A percentile compares a stretch with the other conserved stretches of the same genome.
Evolutionary conservation across 2,113 vertebrate genomes (phyloP).

Genomic region (Ptychochromis oligacanthus): DNA sequence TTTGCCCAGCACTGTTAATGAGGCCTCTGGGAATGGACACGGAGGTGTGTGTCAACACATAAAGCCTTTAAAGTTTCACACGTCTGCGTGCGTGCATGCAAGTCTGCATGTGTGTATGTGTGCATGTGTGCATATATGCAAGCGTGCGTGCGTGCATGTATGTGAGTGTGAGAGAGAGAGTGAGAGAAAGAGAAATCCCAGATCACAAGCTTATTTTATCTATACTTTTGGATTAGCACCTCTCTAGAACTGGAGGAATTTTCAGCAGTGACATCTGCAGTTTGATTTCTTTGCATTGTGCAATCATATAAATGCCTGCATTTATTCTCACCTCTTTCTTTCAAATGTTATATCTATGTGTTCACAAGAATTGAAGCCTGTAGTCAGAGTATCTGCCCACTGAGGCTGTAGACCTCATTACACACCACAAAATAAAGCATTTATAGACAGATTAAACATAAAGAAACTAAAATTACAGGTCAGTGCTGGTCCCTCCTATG

Average conservation of each 20-base stretch:
- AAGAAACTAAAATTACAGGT: neutral
- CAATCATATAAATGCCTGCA: neutral
- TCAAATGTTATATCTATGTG: neutral
- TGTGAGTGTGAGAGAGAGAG: neutral
- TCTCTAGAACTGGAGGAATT: slow-evolving; percentile 19
- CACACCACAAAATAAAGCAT: neutral
- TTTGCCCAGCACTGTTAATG: slow-evolving; percentile 70
- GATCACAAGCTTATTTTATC: neutral
- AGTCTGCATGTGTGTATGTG: neutral
- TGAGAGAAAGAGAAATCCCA: neutral
- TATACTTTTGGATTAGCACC: slow-evolving; percentile 22
- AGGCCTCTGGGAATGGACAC: slow-evolving; percentile 74
- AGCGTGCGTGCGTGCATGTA: neutral
- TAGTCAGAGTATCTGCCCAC: neutral
- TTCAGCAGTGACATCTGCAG: slow-evolving; percentile 47
- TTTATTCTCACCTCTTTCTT: slow-evolving; percentile 4
- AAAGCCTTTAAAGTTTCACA: slow-evolving; percentile 50
- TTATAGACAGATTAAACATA: neutral
- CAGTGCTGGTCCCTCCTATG: neutral
- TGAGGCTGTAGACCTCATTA: neutral
- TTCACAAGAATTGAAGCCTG: neutral
- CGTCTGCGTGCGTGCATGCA: neutral
- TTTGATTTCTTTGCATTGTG: slow-evolving; percentile 1
- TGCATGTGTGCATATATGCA: neutral
- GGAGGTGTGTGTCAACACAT: slow-evolving; percentile 64